Base-by-base conservation (phyloP, 2,797 vertebrate species). In the Sebastes minor region DNA sequence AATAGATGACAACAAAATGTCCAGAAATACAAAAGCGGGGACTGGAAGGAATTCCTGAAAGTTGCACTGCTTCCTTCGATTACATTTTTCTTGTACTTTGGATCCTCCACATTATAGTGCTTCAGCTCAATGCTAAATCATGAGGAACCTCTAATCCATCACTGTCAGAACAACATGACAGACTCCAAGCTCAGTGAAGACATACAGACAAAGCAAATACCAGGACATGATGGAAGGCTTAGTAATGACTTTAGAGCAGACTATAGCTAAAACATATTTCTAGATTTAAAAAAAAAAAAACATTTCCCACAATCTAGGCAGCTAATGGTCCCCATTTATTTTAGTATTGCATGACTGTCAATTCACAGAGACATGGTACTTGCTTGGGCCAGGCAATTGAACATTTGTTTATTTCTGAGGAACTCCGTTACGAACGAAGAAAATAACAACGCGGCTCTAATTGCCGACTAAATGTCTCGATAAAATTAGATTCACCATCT, bases 141-240 rank as follows among this genome's bases (percentile, higher is more conserved):
- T 6, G 32, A 81, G 63, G 56, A 83, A 55, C 65, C 62, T 72
- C 57, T 64, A 33, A 78, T 85, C 77, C 25, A 73, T 89, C 84
- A 83, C 57, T 82, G 80, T 71, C 85, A 68, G 23, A 84, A 65
- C 23, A 67, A 78, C 60, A 88, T 63, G 81, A 71, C 72, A 74
- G 78, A 55, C 49, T 42, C 61, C 55, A 35, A 63, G 60, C 65
- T 83, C 35, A 56, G 52, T 25, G 71, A 67, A 38, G 55, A 55
- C 68, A 74, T 5, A 27, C 23, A 82, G 60, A 78, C 63, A 70
- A 1, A 27, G 57, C 16, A 74, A 68, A 74, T 62, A 57, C 5
- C 53, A 46, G 38, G 35, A 69, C 33, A 5, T n/a, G 6, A 28
- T n/a, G 25, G 28, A 84, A 60, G 20, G 25, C 38, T 35, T 30